Evolutionary conservation across 92 coral and sea anemone species (phyloP).

Genomic region (Zoanthus solanderi): DNA sequence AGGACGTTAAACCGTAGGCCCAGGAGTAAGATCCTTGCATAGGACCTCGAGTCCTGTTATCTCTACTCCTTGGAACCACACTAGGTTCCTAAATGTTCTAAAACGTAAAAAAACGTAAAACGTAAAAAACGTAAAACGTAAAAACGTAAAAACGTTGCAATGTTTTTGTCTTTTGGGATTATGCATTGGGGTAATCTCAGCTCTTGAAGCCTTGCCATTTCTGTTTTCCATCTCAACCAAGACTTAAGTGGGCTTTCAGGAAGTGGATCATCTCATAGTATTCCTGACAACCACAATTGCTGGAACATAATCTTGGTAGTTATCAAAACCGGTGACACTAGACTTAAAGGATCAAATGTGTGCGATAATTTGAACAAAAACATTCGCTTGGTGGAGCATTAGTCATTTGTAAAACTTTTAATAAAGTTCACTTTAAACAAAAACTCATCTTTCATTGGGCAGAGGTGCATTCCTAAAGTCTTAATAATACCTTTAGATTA

Average conservation of each 20-base stretch:
- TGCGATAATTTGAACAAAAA: not conserved
- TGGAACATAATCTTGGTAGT: slow-evolving; percentile 36
- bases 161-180: not conserved
- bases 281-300: slow-evolving; percentile 17
- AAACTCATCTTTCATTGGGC: no score
- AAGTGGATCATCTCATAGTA: slow-evolving; percentile 31
- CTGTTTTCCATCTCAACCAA: slow-evolving; percentile 6
- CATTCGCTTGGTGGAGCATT: slow-evolving; percentile 8
- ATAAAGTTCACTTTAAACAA: no score
- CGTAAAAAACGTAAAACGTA: no score
- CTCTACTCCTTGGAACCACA: no score
- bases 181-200: not conserved
- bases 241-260: slow-evolving; percentile 2
- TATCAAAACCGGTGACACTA: slow-evolving; percentile 7
- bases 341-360: slow-evolving; percentile 29
- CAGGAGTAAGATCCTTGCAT: no score
- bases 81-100: no score
- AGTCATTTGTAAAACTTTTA: not conserved
- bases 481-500: no score
- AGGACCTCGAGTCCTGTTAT: no score
- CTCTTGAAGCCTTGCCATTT: not conserved
- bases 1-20: no score
- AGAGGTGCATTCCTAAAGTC: no score
- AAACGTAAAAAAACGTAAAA: no score
- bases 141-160: not conserved